Conservation (phyloP, 1,140 invertebrate species). For the Eueides isabella region DNA sequence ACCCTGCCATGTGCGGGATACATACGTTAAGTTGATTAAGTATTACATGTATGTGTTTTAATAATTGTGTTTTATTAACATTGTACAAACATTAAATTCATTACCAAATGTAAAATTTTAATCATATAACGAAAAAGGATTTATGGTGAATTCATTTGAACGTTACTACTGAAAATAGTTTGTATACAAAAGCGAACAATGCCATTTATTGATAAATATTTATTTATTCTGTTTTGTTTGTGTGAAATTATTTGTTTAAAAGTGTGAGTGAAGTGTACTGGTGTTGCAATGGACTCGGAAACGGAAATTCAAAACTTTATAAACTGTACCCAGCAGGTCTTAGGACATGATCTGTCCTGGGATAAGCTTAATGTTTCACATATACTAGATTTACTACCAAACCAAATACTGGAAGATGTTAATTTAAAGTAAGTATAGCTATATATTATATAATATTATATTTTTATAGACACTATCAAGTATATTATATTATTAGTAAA, state of each 20-base stretch:
- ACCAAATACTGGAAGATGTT: slow-evolving; percentile 64
- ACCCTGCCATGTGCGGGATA: no score
- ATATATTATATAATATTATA: no score
- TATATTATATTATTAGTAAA: no score
- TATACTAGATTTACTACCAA: slow-evolving; percentile 63
- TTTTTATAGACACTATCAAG: no score
- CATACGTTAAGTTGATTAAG: no score
- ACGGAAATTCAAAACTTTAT: slow-evolving; percentile 69
- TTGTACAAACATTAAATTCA: no score
- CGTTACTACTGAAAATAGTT: background rate
- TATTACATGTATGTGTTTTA: no score
- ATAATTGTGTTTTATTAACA: no score
- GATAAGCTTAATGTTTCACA: slow-evolving; percentile 68
- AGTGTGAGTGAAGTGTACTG: slow-evolving; percentile 17
- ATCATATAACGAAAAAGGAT: background rate
- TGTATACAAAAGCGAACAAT: background rate
- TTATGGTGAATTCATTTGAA: background rate
- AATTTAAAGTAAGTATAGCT: slow-evolving; percentile 66
- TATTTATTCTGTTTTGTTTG: background rate
- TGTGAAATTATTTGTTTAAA: background rate
- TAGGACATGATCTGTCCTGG: slow-evolving; percentile 58
- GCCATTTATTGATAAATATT: background rate
- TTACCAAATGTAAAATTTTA: background rate
- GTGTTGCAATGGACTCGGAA: slow-evolving; percentile 63
- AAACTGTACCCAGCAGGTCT: slow-evolving; percentile 69